Evolutionary conservation across 2,113 vertebrate species (phyloP).

Genomic region (Oryzias curvinotus): DNA sequence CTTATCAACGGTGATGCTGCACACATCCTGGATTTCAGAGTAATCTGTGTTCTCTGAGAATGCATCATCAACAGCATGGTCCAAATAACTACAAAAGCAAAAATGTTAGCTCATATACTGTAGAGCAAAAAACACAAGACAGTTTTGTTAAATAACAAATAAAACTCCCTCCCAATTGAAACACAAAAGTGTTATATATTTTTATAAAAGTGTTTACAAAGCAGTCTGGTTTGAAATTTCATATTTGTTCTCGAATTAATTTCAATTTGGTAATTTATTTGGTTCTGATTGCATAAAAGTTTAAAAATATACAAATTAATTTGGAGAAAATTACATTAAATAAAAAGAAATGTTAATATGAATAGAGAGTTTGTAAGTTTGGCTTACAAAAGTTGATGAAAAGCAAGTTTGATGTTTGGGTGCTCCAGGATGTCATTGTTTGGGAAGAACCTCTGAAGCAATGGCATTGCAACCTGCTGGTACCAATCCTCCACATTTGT

Average conservation of each 20-base stretch:
- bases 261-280: too few species aligned
- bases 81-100: conserved; percentile 52
- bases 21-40: conserved; percentile 49
- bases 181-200: too few species aligned
- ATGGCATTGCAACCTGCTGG: conserved; percentile 59
- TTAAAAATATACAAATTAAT: background rate
- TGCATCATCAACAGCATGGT: conserved; percentile 20
- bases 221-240: too few species aligned
- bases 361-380: too few species aligned
- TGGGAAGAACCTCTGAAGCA: conserved; percentile 61
- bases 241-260: too few species aligned
- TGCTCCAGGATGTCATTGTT: conserved; percentile 29
- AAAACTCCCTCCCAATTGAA: too few species aligned
- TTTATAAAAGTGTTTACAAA: too few species aligned
- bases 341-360: too few species aligned
- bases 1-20: conserved; percentile 60
- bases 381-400: conserved; percentile 75
- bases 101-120: background rate
- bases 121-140: too few species aligned
- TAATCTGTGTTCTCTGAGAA: background rate
- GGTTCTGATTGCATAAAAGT: background rate
- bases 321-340: too few species aligned
- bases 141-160: too few species aligned
- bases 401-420: conserved; percentile 59
- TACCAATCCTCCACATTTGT: conserved; percentile 72